A percentile compares a stretch with the other conserved stretches of the same genome.
These are phyloP conservation scores for Plutomurus gul DNA, from an alignment of 1,140 invertebrate species.

Conservation along the genomic window DNA sequence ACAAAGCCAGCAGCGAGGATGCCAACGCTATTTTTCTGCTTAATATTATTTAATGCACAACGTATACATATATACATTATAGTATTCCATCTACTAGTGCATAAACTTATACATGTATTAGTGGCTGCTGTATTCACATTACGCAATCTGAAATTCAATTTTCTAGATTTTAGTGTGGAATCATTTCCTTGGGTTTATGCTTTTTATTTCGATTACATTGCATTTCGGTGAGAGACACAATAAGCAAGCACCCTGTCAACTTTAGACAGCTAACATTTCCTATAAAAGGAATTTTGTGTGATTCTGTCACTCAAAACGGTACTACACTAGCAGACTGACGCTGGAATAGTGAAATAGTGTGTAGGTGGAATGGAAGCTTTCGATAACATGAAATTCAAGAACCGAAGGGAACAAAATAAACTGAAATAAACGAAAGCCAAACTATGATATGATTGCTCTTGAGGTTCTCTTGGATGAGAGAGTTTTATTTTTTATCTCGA, in stretches of 20 bases:
- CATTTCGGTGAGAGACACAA: neutral
- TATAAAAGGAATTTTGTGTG: slow-evolving; percentile 35
- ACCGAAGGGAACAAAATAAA: neutral
- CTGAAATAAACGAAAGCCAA: neutral
- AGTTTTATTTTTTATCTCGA: slow-evolving; percentile 22
- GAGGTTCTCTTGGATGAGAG: slow-evolving; percentile 20
- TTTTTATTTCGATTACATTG: slow-evolving; percentile 24
- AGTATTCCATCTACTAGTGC: neutral
- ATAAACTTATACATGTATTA: neutral
- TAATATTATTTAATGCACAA: no score
- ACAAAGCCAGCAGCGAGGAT: no score
- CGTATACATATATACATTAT: no score
- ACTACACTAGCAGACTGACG: neutral
- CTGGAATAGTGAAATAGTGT: no score
- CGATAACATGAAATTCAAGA: slow-evolving; percentile 1
- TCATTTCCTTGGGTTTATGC: slow-evolving; percentile 17
- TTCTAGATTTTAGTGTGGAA: slow-evolving; percentile 15
- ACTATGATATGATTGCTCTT: slow-evolving; percentile 12
- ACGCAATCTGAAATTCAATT: slow-evolving; percentile 22
- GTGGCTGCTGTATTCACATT: neutral
- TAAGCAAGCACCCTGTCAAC: slow-evolving; percentile 24
- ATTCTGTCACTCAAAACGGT: slow-evolving; percentile 28
- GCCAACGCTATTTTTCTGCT: no score
- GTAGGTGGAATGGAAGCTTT: neutral
- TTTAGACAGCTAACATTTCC: slow-evolving; percentile 30